Evolutionary conservation across 2,113 vertebrate genomes (phyloP), one percentile per base, ranked within the genome.

Genomic region (Sturnira hondurensis): DNA sequence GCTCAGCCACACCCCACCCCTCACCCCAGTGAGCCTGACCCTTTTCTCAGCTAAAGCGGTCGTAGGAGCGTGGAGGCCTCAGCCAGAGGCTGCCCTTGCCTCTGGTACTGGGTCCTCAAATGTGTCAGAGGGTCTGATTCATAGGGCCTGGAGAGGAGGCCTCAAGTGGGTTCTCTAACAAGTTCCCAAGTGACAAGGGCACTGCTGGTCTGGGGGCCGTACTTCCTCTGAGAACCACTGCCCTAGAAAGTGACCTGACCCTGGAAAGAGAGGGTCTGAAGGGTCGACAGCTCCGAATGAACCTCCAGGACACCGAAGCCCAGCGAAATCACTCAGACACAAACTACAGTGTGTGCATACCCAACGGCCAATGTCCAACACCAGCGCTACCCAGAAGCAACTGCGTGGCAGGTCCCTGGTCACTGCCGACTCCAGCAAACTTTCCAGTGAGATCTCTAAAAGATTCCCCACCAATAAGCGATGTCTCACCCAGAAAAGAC

Each of bases 11-110:
- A 15, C 43, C 19, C 16, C 38, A 15, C 43, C n/a, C n/a, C n/a
- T n/a, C n/a, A n/a, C n/a, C n/a, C n/a, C 7, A 5, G 33, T 1
- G 0, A 17, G 10, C 4, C 7, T 33, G 73, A 26, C 28, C 36
- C 58, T 28, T 20, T 54, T 15, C 47, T 93, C 31, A 41, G 90
- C 43, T 33, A 11, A 58, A n/a, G 56, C 0, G 26, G n/a, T 52
- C 58, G 10, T 43, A 19, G 26, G 52, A 58, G 26, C 33, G 41
- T 3, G 50, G 70, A 0, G n/a, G 16, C 47, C 58, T 56, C 20
- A 7, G 45, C 12, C 6, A 10, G 63, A 80, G 38, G 24, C 5
- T 9, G 7, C 36, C 43, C 63, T 2, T 2, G 38, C 45, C 41
- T 33, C 43, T 61, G 41, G 0, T 0, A 17, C 4, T 14, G 3